These are phyloP conservation scores for Anas bernieri DNA, from an alignment of 2,797 vertebrate genomes.

Conservation along the genomic window DNA sequence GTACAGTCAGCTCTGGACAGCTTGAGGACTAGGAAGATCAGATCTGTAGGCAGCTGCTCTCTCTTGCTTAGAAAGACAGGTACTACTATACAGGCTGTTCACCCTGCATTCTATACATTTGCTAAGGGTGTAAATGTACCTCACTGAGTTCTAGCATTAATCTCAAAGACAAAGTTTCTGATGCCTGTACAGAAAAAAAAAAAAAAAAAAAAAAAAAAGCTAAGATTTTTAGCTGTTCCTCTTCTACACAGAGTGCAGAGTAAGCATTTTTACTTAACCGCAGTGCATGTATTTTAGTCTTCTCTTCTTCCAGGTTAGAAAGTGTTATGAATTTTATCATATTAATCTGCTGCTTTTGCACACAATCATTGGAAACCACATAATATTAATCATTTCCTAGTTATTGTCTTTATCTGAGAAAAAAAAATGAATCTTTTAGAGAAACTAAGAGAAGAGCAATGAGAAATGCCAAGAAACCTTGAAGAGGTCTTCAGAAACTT, in stretches of 20 bases:
- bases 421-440: background rate
- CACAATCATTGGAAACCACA: background rate
- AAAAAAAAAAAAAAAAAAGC: background rate
- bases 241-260: background rate
- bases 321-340: background rate
- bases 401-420: background rate
- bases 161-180: background rate
- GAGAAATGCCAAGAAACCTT: background rate
- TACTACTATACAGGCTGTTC: background rate
- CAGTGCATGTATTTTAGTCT: background rate
- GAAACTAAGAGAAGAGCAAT: background rate
- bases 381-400: background rate
- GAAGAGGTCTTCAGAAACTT: background rate
- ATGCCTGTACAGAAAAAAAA: background rate
- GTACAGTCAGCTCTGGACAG: accelerated
- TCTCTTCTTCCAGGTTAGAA: background rate
- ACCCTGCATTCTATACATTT: background rate
- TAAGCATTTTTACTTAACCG: background rate
- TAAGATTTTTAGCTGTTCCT: background rate
- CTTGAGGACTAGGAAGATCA: background rate
- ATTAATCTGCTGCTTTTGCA: background rate
- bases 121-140: background rate
- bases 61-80: background rate
- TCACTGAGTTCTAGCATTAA: background rate
- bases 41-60: background rate